Evolutionary conservation across 2,888 invertebrate species (phyloP), one percentile per base, ranked within the genome.

Genomic region (Eustalomyia histrio): DNA sequence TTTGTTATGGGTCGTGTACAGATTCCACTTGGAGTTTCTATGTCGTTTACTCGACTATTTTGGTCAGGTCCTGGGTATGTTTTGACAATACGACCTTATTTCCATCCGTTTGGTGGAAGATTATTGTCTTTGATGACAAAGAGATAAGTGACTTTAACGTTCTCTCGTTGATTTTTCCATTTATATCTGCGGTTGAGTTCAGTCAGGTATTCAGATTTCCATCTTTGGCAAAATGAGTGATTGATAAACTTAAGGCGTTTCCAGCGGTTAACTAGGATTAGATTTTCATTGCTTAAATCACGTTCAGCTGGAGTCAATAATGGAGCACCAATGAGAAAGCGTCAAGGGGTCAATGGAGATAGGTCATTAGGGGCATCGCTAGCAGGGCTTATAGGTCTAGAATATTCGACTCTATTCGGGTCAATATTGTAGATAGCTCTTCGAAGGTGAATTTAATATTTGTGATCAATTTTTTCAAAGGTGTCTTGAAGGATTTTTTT

Each of bases 121-220:
- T 55, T 76, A 8, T 72, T 72, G 6, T 74, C 73, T 17, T 69
- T 64, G 33, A 79, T 71, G 6, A 79, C 71, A 0, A 79, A 64
- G 10, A 79, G 14, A 43, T 76, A 73, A 18, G 61, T 50, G 8
- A 60, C 35, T 8, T 33, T 47, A 2, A 71, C 18, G 43, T 79
- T 69, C 5, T 43, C 50, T 17, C 69, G 5, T n/a, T 57, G 58
- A n/a, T 18, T 10, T 17, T 83, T 75, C 64, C 78, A 80, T 63
- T 80, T 80, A 16, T 58, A 57, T n/a, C 69, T 10, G 21, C 76
- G 64, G 53, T 79, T 52, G 9, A 82, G 14, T 43, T 79, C 73
- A 0, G 39, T 50, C 0, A 78, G 50, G 47, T 80, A 73, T 14
- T 58, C 58, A 9, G 55, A 29, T 18, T 73, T 64, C 61, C 72